These are phyloP conservation scores for Brachypodius melanocephalos DNA, from an alignment of 2,113 vertebrate genomes.

Conservation along the genomic window DNA sequence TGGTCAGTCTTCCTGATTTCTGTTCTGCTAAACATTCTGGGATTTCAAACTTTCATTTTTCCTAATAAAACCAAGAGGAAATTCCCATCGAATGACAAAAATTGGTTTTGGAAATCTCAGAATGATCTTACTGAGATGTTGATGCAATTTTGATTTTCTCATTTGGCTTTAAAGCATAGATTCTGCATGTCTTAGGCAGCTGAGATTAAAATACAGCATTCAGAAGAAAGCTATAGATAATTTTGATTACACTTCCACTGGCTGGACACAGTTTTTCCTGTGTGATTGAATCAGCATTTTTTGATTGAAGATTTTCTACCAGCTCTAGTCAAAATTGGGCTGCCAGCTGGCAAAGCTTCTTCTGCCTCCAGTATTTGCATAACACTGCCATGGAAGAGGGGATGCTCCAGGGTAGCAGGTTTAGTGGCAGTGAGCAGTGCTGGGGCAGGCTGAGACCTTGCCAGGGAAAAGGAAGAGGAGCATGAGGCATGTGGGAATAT, in stretches of 20 bases:
- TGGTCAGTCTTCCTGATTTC: neutral
- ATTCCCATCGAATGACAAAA: neutral
- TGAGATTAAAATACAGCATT: neutral
- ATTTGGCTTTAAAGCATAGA: neutral
- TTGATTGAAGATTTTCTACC: neutral
- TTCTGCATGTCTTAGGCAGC: neutral
- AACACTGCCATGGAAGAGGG: neutral
- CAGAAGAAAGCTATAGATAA: constrained; percentile 32
- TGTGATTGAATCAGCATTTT: constrained; percentile 20
- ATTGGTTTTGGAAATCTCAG: neutral
- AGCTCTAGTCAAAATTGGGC: neutral
- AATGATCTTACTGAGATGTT: neutral
- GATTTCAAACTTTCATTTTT: neutral
- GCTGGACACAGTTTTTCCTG: neutral
- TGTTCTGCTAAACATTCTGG: neutral
- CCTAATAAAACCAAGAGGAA: neutral
- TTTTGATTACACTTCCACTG: constrained; percentile 21
- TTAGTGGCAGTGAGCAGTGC: neutral
- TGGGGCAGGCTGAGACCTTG: neutral
- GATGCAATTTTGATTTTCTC: neutral
- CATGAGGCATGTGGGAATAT: neutral
- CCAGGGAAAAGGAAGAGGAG: neutral
- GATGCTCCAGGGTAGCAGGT: neutral
- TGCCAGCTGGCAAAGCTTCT: constrained; percentile 17
- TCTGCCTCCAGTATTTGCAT: neutral